phyloP scores from a whole-genome alignment of 2,113 vertebrate species.

The Melanocharis versteri region DNA sequence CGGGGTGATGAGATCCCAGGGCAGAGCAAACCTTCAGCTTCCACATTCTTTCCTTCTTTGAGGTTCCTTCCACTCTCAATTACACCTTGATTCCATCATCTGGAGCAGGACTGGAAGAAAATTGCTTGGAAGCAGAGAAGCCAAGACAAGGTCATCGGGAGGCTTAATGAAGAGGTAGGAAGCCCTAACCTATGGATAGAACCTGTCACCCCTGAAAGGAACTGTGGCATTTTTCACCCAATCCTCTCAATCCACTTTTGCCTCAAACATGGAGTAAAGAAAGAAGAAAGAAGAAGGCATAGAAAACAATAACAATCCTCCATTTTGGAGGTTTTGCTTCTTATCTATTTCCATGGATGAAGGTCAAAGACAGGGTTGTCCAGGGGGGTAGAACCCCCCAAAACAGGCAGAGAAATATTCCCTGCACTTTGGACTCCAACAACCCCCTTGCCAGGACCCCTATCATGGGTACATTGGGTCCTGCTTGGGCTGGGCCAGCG shows the following conservation, averaged over 20 bases:
- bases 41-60: not conserved
- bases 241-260: too few species aligned
- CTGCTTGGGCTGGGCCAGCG: not conserved
- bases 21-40: not conserved
- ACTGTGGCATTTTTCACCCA: too few species aligned
- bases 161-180: not conserved
- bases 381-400: too few species aligned
- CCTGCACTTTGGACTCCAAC: too few species aligned
- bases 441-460: not conserved
- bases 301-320: too few species aligned
- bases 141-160: not conserved
- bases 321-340: too few species aligned
- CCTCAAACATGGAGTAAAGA: too few species aligned
- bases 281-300: too few species aligned
- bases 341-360: too few species aligned
- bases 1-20: rapidly evolving
- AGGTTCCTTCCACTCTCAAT: not conserved
- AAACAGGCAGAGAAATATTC: too few species aligned
- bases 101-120: not conserved
- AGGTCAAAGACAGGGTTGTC: too few species aligned
- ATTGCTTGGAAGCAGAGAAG: not conserved
- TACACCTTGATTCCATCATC: not conserved
- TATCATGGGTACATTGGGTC: not conserved
- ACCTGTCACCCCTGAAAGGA: too few species aligned
- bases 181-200: not conserved